Base-by-base conservation (phyloP, 1,140 invertebrate species). In the Drosophila athabasca region DNA sequence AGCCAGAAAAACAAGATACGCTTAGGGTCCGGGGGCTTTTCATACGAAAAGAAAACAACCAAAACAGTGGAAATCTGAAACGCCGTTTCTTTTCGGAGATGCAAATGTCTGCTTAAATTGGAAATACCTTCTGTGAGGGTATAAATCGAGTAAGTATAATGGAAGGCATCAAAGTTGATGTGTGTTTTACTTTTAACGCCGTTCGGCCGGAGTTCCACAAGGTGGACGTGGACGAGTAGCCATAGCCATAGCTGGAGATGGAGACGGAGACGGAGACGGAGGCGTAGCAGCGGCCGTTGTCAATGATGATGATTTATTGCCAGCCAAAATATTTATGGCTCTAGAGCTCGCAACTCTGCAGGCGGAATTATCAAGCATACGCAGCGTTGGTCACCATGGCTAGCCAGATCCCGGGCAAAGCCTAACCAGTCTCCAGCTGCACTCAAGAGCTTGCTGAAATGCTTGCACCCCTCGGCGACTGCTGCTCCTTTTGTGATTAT, bases 271-370 rank as follows among this genome's bases (percentile, higher is more conserved):
- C 44, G 4, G 15, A 15, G 9, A 24, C n/a, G 26, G 26, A 22
- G 54, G 17, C 45, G 24, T 13, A 19, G 15, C 24, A 15, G 19
- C 17, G 15, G n/a, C 41, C 65, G 43, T 29, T 71, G 68, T 71
- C 68, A 71, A 52, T 60, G 68, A 49, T 71, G 68, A 71, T 71
- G 68, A 71, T 71, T 71, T 71, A 71, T 71, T 71, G 67, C 41
- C n/a, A 22, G 9, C 15, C 50, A 60, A 70, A 29, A 50, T 58
- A 58, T 59, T 70, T 70, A 70, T 70, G 54, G 35, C 6, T 15
- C 29, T 31, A 43, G n/a, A 19, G 15, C 5, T 3, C 13, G 13
- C n/a, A 6, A 31, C 41, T 3, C 22, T 5, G 13, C 15, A 13
- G 3, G 6, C 6, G 41, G 39, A 45, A 39, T 59, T 60, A 70